Base-by-base conservation (phyloP, 2,888 invertebrate genomes). In the Bruchidius siliquastri region DNA sequence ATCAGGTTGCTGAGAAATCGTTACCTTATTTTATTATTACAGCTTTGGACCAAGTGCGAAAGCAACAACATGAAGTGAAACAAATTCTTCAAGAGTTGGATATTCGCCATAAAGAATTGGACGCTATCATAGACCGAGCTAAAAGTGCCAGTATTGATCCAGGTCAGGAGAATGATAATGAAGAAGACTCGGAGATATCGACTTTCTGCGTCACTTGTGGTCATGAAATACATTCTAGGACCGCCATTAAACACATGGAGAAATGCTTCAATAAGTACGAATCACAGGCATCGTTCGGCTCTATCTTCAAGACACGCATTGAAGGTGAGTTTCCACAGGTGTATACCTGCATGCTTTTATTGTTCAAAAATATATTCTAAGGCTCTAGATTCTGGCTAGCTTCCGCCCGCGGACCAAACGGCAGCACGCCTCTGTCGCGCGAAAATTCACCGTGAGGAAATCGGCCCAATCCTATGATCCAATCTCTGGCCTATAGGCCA, bases 221-320 rank as follows among this genome's bases (percentile, higher is more conserved):
- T 0, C 96, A 96, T 85, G 98, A 98, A 88, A 94, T 98, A 75
- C 94, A 96, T 85, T 94, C 96, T 0, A 92, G 94, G 73, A 94
- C 95, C 0, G 98, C 97, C 0, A 92, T 98, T 21, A 95, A 96
- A 82, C 99, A 99, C 84, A 97, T 99, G 96, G 98, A 98, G 87
- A 97, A 97, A 85, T 99, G 98, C 86, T 99, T 97, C 86, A 94
- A 96, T 79, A 98, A 98, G 91, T 96, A 97, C 86, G 99, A 99
- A 86, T 96, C 97, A 70, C 97, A 98, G 87, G 96, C 98, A 0
- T 97, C 97, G 0, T 98, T 98, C 86, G 98, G 98, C 18, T 97
- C 97, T 22, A 92, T 96, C 69, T 97, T 96, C 83, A 95, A 97
- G 85, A 98, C 98, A 0, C 90, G 96, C 73, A 97, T 98, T 81